These are phyloP conservation scores for Mus musculus DNA, from an alignment of 2,113 vertebrate species.

Conservation along the genomic window GRCm39 chr12:70068501-70069000, in stretches of 20 bases:
- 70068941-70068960: constrained; percentile 86
- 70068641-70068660: constrained; percentile 26
- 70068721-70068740: constrained; percentile 51
- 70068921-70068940: neutral
- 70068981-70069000: constrained; percentile 44
- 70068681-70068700: constrained; percentile 79
- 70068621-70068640: neutral
- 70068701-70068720: neutral
- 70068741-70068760: constrained; percentile 43
- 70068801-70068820: constrained; percentile 37
- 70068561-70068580: constrained; percentile 81
- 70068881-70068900: constrained; percentile 31
- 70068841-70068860: neutral
- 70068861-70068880: constrained; percentile 32
- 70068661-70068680: constrained; percentile 83
- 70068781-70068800: constrained; percentile 27
- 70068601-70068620: constrained; percentile 45
- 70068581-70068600: neutral
- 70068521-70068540: neutral
- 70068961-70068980: constrained; percentile 18
- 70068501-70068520: constrained; percentile 28
- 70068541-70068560: constrained; percentile 45
- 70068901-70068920: neutral
- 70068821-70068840: neutral
- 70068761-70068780: neutral